Evolutionary conservation across 2,797 vertebrate species (phyloP).

Genomic region (Pseudocheirus occidentalis): DNA sequence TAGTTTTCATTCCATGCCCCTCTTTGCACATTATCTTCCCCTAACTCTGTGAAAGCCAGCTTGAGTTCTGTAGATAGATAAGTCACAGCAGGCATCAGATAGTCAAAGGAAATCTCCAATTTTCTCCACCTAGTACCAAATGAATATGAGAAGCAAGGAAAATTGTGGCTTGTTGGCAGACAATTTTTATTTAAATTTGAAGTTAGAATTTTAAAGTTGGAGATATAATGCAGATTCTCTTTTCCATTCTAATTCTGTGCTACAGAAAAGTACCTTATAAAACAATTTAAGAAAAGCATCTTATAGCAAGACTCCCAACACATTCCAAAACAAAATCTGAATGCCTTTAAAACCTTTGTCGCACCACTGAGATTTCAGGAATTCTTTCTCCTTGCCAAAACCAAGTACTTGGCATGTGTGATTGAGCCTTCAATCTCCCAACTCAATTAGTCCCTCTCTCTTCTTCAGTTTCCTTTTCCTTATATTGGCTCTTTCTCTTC

Average conservation of each 20-base stretch:
- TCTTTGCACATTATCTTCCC: neutral
- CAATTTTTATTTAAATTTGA: neutral
- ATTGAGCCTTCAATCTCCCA: neutral
- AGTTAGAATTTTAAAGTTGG: neutral
- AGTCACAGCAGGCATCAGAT: neutral
- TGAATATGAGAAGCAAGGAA: neutral
- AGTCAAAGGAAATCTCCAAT: neutral
- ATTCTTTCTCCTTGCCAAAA: neutral
- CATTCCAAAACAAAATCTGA: neutral
- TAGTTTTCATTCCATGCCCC: neutral
- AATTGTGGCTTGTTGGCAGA: neutral
- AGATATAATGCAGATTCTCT: neutral
- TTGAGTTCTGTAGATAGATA: neutral
- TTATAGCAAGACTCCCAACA: neutral
- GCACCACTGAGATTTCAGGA: conserved; percentile 10
- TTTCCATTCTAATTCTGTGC: conserved; percentile 34
- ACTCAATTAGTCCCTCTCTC: neutral
- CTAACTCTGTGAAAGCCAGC: neutral
- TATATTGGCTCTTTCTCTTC: neutral
- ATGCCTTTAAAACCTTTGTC: conserved; percentile 22
- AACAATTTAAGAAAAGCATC: neutral
- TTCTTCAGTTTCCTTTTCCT: neutral
- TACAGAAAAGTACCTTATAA: neutral
- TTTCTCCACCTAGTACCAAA: neutral
- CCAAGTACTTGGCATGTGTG: neutral